Conservation (phyloP, 2,113 vertebrate species). For the Reinhardtius hippoglossoides region DNA sequence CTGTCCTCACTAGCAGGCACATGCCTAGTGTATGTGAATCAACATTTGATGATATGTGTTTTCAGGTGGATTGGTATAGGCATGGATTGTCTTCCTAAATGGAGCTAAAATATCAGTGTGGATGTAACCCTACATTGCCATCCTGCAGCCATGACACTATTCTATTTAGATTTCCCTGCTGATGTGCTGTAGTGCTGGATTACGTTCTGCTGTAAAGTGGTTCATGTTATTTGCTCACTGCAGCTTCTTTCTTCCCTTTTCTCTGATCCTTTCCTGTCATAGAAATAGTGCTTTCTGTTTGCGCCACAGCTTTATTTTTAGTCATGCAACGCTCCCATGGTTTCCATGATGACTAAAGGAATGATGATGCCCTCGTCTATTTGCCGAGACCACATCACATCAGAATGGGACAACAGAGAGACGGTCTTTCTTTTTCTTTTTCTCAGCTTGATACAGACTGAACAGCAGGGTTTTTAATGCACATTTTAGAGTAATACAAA, state of each 20-base stretch:
- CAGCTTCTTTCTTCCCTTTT: background rate
- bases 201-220: no score
- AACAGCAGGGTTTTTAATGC: background rate
- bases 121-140: no score
- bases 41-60: no score
- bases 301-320: constrained; percentile 42
- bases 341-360: constrained; percentile 9
- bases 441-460: background rate
- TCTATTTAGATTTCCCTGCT: no score
- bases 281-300: background rate
- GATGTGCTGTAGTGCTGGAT: no score
- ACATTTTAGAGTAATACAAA: background rate
- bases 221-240: background rate
- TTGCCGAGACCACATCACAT: background rate
- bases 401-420: background rate
- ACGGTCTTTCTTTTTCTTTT: background rate
- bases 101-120: no score
- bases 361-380: background rate
- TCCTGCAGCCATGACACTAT: no score
- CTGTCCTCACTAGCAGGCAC: no score
- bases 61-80: no score
- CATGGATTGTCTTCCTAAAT: no score
- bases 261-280: constrained; percentile 18
- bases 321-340: background rate
- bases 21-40: no score